These are phyloP conservation scores for Oreochromis niloticus DNA, from an alignment of 2,113 vertebrate genomes.

Conservation along the genomic window DNA sequence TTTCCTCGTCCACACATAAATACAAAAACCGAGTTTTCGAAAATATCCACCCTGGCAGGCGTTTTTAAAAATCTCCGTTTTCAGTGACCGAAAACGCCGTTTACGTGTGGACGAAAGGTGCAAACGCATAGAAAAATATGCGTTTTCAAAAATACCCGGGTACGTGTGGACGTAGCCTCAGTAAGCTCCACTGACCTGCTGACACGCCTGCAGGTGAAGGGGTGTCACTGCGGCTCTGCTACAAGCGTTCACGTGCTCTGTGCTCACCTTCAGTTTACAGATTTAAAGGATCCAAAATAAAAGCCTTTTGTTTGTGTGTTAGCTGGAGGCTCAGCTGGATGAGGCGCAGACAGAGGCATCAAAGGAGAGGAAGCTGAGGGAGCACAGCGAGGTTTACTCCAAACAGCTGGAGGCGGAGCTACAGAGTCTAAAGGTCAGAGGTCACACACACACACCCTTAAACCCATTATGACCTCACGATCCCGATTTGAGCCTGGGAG, in stretches of 20 bases:
- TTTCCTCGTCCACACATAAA: too few relatives aligned
- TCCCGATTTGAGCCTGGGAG: background rate
- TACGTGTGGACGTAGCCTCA: too few relatives aligned
- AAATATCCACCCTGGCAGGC: too few relatives aligned
- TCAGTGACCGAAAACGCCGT: too few relatives aligned
- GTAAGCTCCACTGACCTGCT: background rate
- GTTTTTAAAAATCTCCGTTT: too few relatives aligned
- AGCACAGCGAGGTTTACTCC: slow-evolving; percentile 88
- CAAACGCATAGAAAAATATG: too few relatives aligned
- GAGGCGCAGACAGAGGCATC: slow-evolving; percentile 84
- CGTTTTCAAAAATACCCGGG: too few relatives aligned
- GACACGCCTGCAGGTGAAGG: background rate
- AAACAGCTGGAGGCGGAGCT: slow-evolving; percentile 91
- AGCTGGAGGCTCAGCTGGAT: slow-evolving; percentile 92
- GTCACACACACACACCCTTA: background rate
- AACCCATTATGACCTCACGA: background rate
- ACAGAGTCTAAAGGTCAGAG: slow-evolving; percentile 81
- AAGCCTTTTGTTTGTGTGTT: background rate
- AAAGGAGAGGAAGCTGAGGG: slow-evolving; percentile 90
- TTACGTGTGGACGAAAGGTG: too few relatives aligned
- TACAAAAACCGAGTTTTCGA: too few relatives aligned
- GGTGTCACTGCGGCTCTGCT: background rate
- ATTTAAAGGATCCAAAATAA: background rate
- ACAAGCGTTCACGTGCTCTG: background rate
- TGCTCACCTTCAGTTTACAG: background rate